Evolutionary conservation across 2,797 vertebrate genomes (phyloP).

Genomic region (Euphonia xanthogaster): DNA sequence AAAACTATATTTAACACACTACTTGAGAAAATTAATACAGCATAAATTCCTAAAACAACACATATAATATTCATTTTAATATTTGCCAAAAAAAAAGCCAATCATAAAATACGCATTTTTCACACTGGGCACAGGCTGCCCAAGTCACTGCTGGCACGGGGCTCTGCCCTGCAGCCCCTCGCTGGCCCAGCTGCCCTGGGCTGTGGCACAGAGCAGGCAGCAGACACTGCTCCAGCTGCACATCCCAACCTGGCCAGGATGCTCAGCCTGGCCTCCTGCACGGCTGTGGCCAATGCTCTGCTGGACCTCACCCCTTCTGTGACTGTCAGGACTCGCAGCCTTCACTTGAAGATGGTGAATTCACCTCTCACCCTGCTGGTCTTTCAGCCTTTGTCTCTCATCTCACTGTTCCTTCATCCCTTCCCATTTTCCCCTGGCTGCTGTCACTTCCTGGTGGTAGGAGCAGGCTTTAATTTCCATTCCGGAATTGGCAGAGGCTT

Average conservation of each 20-base stretch:
- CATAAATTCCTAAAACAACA: background rate
- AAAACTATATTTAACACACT: no score
- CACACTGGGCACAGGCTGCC: background rate
- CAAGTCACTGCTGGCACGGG: background rate
- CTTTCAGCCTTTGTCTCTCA: background rate
- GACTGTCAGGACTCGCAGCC: background rate
- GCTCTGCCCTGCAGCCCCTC: background rate
- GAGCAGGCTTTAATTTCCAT: constrained; percentile 2
- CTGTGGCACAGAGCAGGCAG: background rate
- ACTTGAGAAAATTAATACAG: no score
- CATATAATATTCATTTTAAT: background rate
- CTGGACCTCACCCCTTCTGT: background rate
- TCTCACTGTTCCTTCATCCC: background rate
- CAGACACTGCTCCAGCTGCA: background rate
- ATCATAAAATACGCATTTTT: background rate
- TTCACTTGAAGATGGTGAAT: background rate
- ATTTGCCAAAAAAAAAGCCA: background rate
- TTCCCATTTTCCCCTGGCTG: background rate
- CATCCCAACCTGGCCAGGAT: background rate
- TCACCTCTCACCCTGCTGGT: background rate
- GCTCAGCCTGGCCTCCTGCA: background rate
- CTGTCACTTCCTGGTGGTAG: background rate
- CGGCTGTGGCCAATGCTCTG: background rate
- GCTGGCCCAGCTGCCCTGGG: background rate
- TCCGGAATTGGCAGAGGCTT: background rate